Percentiles rank a stretch among this genome's conserved stretches.
phyloP scores from a whole-genome alignment of 2,888 invertebrate genomes.

The Onthophagus sagittarius region DNA sequence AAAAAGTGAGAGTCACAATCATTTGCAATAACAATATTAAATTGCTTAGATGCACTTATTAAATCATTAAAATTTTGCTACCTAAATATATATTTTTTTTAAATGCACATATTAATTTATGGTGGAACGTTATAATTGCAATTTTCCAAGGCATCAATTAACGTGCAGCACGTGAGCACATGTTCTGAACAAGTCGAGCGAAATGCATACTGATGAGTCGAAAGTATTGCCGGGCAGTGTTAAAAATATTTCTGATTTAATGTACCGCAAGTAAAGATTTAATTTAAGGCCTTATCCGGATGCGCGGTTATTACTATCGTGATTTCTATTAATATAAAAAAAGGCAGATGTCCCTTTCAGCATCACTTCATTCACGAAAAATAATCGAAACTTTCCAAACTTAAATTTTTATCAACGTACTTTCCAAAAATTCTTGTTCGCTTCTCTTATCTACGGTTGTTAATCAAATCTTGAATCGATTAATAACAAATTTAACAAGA shows the following conservation, averaged over 20 bases:
- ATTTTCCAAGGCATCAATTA: background rate
- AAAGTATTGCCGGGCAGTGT: background rate
- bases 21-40: too few species aligned
- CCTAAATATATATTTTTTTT: background rate
- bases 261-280: background rate
- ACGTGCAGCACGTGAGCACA: background rate
- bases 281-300: background rate
- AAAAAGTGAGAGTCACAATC: background rate
- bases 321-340: background rate
- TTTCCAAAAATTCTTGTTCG: background rate
- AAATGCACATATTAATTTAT: background rate
- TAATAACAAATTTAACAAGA: too few species aligned
- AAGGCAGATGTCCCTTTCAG: background rate
- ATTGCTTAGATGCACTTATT: too few species aligned
- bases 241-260: background rate
- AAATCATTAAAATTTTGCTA: too few species aligned
- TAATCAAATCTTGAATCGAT: too few species aligned
- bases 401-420: background rate
- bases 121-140: background rate
- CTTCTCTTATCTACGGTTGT: too few species aligned
- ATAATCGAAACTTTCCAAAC: background rate
- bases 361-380: background rate
- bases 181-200: background rate
- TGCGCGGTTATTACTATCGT: background rate
- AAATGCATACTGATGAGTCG: background rate